phyloP scores from a whole-genome alignment of 2,113 vertebrate species.

The Peromyscus maniculatus region DNA sequence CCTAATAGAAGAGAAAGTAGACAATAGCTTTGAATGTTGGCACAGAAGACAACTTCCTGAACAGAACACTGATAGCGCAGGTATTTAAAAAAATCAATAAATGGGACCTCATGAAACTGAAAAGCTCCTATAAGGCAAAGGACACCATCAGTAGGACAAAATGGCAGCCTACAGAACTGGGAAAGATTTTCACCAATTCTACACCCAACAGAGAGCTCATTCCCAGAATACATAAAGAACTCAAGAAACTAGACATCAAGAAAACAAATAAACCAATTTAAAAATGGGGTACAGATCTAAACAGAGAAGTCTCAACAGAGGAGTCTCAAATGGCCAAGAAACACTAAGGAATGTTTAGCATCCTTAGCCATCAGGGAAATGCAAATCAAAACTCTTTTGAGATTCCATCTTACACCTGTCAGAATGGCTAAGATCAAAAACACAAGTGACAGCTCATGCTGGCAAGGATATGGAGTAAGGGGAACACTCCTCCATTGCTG shows the following conservation, averaged over 20 bases:
- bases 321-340: not conserved
- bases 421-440: not conserved
- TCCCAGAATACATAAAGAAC: not conserved
- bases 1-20: not conserved
- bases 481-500: not conserved
- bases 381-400: not conserved
- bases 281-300: not conserved
- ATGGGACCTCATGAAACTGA: not conserved
- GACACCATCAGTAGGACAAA: not conserved
- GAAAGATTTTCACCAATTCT: not conserved
- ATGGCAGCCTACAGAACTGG: not conserved
- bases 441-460: not conserved
- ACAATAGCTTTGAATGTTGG: not conserved
- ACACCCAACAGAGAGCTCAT: not conserved
- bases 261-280: not conserved
- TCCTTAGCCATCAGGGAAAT: not conserved
- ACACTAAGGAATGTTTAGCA: not conserved
- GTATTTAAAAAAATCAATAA: not conserved
- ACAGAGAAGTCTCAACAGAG: not conserved
- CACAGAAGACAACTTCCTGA: not conserved
- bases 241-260: not conserved
- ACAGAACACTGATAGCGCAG: not conserved
- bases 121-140: not conserved
- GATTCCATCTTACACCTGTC: not conserved
- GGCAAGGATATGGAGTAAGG: not conserved